phyloP scores from a whole-genome alignment of 2,888 invertebrate genomes.

The Sipha maydis region DNA sequence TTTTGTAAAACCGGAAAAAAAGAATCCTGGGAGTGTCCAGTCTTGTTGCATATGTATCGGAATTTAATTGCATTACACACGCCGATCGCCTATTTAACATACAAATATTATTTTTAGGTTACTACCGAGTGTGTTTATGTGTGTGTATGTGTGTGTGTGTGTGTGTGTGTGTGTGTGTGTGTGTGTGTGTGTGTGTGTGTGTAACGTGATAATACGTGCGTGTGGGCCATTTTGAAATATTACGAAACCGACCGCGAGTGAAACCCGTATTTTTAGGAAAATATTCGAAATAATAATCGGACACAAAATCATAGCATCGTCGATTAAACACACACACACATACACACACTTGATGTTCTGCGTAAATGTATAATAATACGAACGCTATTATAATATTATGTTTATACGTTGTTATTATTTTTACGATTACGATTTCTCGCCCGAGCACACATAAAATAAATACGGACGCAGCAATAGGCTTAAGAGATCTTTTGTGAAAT shows the following conservation, averaged over 20 bases:
- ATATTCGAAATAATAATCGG: neutral
- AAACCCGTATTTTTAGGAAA: neutral
- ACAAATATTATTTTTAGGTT: neutral
- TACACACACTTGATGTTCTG: neutral
- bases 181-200: neutral
- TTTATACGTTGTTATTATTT: neutral
- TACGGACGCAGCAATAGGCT: neutral
- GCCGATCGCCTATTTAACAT: neutral
- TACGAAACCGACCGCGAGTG: neutral
- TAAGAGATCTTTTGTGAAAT: neutral
- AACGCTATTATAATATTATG: neutral
- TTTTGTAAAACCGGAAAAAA: conserved; percentile 20
- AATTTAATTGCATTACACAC: conserved; percentile 29
- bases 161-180: neutral
- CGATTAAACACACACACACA: no score
- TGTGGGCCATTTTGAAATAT: conserved; percentile 21
- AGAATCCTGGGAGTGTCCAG: conserved; percentile 2
- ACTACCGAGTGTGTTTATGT: neutral
- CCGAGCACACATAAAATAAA: no score
- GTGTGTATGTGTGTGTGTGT: no score
- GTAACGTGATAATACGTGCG: neutral
- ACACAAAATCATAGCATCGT: neutral
- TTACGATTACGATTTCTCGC: neutral
- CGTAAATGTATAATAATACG: neutral
- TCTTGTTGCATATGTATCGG: neutral